phyloP scores from a whole-genome alignment of 2,797 vertebrate species.

The Anguilla megastoma region DNA sequence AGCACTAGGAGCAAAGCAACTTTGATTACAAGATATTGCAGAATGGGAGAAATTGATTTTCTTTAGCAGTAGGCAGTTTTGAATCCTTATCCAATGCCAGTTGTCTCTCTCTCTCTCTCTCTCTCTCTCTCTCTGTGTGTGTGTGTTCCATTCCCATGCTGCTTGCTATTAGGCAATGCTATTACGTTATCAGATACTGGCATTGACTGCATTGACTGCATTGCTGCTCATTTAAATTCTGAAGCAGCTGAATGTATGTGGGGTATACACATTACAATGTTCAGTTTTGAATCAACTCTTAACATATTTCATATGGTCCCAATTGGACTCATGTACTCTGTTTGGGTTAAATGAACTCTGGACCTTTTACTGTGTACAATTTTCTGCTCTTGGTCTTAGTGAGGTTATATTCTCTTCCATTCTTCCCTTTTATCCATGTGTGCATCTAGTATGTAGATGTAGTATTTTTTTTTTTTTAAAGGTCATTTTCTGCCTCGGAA shows the following conservation, averaged over 20 bases:
- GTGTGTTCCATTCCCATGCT: neutral
- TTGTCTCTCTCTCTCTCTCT: too few species aligned
- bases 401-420: slow-evolving; percentile 23
- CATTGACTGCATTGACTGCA: neutral
- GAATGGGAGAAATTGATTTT: neutral
- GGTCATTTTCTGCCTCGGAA: slow-evolving; percentile 56
- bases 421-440: slow-evolving; percentile 2
- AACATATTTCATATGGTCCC: too few species aligned
- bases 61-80: neutral
- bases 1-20: neutral
- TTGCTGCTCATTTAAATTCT: neutral
- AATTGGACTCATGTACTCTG: too few species aligned
- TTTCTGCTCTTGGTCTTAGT: neutral
- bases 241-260: neutral
- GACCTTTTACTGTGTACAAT: neutral
- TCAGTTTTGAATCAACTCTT: too few species aligned
- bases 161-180: neutral
- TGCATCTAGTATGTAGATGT: slow-evolving; percentile 16
- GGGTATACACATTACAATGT: too few species aligned
- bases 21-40: neutral
- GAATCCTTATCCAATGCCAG: neutral
- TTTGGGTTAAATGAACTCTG: too few species aligned
- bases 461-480: slow-evolving; percentile 29
- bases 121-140: neutral
- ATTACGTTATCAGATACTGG: neutral